These are phyloP conservation scores for Diarsia rubi DNA, from an alignment of 2,888 invertebrate genomes.

Conservation along the genomic window DNA sequence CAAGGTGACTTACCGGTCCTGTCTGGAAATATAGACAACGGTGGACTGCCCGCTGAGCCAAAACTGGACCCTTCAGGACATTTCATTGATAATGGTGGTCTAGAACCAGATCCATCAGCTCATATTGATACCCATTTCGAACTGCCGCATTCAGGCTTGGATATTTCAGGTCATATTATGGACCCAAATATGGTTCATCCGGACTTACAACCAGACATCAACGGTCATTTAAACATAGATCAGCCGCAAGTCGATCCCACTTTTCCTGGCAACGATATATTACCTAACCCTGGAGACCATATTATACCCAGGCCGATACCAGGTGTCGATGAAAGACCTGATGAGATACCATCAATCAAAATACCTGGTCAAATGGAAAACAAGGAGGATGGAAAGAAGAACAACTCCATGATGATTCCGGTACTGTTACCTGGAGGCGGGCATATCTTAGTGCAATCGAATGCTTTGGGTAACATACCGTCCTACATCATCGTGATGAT, in stretches of 20 bases:
- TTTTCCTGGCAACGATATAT: conserved; percentile 16
- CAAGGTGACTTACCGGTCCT: conserved; percentile 23
- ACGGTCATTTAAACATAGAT: neutral
- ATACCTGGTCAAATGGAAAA: conserved; percentile 2
- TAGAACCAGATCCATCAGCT: neutral
- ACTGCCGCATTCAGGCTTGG: neutral
- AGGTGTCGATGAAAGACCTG: neutral
- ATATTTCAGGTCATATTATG: neutral
- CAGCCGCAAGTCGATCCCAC: neutral
- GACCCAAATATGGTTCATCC: neutral
- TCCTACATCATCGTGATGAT: conserved; percentile 50
- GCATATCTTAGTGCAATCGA: conserved; percentile 15
- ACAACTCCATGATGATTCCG: conserved; percentile 35
- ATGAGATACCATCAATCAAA: neutral
- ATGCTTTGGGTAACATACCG: conserved; percentile 31
- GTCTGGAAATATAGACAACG: neutral
- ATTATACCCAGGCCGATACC: neutral
- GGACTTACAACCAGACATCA: neutral
- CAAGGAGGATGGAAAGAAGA: conserved; percentile 18
- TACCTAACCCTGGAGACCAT: conserved; percentile 10
- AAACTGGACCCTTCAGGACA: conserved; percentile 11
- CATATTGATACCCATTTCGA: neutral
- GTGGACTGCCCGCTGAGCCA: neutral
- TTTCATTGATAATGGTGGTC: conserved; percentile 21
- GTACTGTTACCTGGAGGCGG: conserved; percentile 42